Evolutionary conservation across 1,140 invertebrate genomes (phyloP).

Genomic region (Halictus rubicundus): DNA sequence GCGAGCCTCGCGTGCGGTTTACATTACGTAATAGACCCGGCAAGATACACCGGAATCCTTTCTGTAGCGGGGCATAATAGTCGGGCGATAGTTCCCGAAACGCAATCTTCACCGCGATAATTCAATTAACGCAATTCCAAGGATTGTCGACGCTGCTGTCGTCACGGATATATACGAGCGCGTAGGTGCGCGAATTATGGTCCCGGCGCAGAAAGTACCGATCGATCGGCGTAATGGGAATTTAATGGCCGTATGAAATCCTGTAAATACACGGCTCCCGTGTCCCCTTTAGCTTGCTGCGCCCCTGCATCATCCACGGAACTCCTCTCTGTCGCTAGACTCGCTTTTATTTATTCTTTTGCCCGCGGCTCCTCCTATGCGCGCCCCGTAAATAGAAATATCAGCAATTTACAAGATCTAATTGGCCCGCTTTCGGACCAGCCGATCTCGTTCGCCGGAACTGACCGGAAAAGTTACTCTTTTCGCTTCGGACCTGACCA

Average conservation of each 20-base stretch:
- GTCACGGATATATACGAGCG: constrained; percentile 25
- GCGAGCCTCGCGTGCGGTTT: not conserved
- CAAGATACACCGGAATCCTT: constrained; percentile 12
- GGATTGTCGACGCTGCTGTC: constrained; percentile 43
- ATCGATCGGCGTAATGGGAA: constrained; percentile 61
- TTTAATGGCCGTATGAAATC: constrained; percentile 66
- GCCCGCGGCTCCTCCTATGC: not conserved
- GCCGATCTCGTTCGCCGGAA: too few relatives aligned
- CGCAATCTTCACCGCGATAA: constrained; percentile 35
- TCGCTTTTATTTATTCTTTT: not conserved
- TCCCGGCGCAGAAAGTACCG: constrained; percentile 53
- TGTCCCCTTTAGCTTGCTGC: not conserved
- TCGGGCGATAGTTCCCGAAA: not conserved
- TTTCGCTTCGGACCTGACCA: too few relatives aligned
- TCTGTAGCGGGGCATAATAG: not conserved
- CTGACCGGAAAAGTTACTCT: too few relatives aligned
- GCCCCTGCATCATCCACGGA: not conserved
- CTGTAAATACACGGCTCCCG: constrained; percentile 55
- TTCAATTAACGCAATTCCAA: constrained; percentile 53
- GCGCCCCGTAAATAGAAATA: not conserved
- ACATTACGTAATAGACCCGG: not conserved
- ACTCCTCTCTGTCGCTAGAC: not conserved
- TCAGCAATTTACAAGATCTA: not conserved
- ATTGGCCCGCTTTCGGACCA: not conserved
- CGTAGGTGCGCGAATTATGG: constrained; percentile 47